A percentile compares a stretch with the other conserved stretches of the same genome.
These are phyloP conservation scores for Sclerurus mexicanus DNA, from an alignment of 2,113 vertebrate genomes.

Conservation along the genomic window DNA sequence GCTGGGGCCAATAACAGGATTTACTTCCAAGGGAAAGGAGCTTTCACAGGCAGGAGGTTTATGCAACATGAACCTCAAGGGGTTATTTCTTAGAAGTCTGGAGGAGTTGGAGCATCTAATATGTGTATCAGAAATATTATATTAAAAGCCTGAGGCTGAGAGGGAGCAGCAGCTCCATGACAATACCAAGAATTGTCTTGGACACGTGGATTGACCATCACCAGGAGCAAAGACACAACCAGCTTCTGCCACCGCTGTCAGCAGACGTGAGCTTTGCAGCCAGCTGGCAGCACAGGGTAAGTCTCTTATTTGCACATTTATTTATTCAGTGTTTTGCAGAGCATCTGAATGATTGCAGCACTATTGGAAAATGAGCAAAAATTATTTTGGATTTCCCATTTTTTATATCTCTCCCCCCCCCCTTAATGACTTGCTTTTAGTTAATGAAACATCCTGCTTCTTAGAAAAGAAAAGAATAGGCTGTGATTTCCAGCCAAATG, in stretches of 20 bases:
- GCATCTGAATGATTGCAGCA: background rate
- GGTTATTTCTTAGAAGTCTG: rapidly evolving
- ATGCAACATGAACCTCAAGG: background rate
- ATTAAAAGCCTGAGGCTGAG: rapidly evolving
- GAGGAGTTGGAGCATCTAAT: background rate
- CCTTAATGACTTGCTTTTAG: slow-evolving; percentile 23
- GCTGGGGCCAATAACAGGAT: background rate
- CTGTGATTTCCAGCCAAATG: background rate
- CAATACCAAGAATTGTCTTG: background rate
- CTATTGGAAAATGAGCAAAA: background rate
- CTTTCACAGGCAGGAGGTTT: background rate
- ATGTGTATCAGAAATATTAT: background rate
- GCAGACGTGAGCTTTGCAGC: background rate
- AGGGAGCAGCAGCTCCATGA: background rate
- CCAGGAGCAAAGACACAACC: background rate
- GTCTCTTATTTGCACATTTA: background rate
- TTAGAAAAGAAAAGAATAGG: background rate
- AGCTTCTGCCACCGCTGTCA: background rate
- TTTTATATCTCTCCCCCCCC: background rate
- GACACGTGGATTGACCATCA: background rate
- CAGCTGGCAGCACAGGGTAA: slow-evolving; percentile 28
- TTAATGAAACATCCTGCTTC: slow-evolving; percentile 27
- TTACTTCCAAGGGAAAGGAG: background rate
- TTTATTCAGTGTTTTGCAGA: background rate
- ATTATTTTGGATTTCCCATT: slow-evolving; percentile 4